Evolutionary conservation across 2,797 vertebrate genomes (phyloP).

Genomic region (Cercopithecus petaurista): DNA sequence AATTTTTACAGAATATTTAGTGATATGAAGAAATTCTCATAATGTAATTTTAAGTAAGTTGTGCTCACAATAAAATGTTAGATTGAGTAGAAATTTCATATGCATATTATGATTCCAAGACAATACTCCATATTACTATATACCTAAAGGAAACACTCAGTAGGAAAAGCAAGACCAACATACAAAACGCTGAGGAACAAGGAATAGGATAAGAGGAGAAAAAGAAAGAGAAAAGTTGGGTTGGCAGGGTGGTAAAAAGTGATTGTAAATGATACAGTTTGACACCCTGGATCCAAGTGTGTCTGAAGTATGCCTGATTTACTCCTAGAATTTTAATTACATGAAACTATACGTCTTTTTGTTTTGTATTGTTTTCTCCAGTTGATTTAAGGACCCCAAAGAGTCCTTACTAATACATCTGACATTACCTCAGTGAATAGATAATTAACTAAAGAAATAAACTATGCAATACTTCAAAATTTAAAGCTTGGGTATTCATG

Average conservation of each 20-base stretch:
- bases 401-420: not conserved
- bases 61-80: not conserved
- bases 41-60: constrained; percentile 21
- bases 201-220: not conserved
- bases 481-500: not conserved
- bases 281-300: not conserved
- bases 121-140: not conserved
- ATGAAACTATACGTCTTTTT: not conserved
- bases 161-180: not conserved
- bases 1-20: not conserved
- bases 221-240: not conserved
- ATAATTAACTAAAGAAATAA: constrained; percentile 5
- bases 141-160: not conserved
- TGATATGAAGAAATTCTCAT: not conserved
- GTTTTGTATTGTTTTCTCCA: not conserved
- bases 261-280: not conserved
- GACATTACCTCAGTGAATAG: not conserved
- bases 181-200: not conserved
- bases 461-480: not conserved
- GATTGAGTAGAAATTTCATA: not conserved
- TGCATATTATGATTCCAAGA: not conserved
- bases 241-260: not conserved
- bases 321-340: not conserved
- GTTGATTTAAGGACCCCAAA: not conserved
- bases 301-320: not conserved